Percentiles rank a stretch among this genome's conserved stretches.
phyloP scores from a whole-genome alignment of 2,888 invertebrate genomes.

The Melipona bicolor region DNA sequence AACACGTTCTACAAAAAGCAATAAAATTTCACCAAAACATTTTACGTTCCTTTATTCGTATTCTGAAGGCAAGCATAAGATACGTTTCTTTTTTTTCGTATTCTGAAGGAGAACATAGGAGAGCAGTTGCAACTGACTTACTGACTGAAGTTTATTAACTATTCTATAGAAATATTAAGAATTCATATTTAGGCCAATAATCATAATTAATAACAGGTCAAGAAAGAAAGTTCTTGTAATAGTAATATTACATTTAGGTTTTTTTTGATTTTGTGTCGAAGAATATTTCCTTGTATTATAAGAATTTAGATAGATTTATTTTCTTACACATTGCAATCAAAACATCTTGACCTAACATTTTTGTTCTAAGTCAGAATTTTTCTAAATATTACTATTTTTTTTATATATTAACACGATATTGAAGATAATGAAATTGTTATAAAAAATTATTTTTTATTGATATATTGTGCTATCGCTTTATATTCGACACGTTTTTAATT shows the following conservation, averaged over 20 bases:
- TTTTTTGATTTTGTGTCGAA: slow-evolving; percentile 1
- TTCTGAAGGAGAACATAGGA: slow-evolving; percentile 5
- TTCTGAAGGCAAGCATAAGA: slow-evolving; percentile 7
- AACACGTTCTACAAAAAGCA: neutral
- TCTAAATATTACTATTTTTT: no score
- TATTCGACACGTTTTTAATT: no score
- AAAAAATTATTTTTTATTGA: no score
- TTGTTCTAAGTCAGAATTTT: no score
- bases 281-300: neutral
- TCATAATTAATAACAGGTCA: slow-evolving; percentile 16
- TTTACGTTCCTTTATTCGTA: neutral
- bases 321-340: neutral
- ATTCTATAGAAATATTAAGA: slow-evolving; percentile 15
- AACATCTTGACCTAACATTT: no score
- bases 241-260: slow-evolving; percentile 11
- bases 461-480: no score
- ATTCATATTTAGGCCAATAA: slow-evolving; percentile 17
- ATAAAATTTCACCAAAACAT: slow-evolving; percentile 22
- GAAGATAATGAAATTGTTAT: neutral
- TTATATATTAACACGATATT: neutral
- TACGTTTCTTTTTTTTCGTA: slow-evolving; percentile 16
- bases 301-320: neutral
- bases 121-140: slow-evolving; percentile 23
- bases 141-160: slow-evolving; percentile 21
- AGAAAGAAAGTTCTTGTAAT: no score